A percentile compares a stretch with the other conserved stretches of the same genome.
Conservation (phyloP, 2,797 vertebrate species). For the Pelodytes ibericus region DNA sequence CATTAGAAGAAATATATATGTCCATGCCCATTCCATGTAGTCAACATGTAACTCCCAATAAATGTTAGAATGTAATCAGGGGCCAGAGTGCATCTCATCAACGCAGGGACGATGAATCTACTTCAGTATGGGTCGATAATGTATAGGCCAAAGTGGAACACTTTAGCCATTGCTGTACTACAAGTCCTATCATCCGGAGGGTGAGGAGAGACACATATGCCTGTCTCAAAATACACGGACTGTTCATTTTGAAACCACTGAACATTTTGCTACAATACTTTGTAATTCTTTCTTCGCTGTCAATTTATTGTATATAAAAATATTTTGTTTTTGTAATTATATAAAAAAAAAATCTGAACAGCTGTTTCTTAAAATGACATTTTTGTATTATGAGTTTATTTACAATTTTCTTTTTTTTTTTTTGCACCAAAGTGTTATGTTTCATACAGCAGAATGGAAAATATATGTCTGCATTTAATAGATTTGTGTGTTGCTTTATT, state of each 20-base stretch:
- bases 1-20: no score
- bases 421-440: conserved; percentile 75
- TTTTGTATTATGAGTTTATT: conserved; percentile 74
- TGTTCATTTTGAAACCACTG: conserved; percentile 87
- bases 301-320: conserved; percentile 69
- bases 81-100: no score
- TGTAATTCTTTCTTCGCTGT: conserved; percentile 62
- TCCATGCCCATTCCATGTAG: no score
- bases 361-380: conserved; percentile 64
- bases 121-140: background rate
- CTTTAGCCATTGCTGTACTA: background rate
- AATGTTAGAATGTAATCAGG: no score
- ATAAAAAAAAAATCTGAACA: conserved; percentile 53
- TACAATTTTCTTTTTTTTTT: conserved; percentile 58
- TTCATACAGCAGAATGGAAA: conserved; percentile 80
- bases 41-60: no score
- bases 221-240: conserved; percentile 59
- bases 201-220: background rate
- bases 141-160: background rate
- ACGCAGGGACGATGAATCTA: no score
- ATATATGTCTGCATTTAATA: conserved; percentile 76
- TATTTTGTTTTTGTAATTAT: conserved; percentile 66
- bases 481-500: conserved; percentile 65
- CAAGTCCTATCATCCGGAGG: background rate
- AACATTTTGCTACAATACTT: conserved; percentile 66